phyloP scores from a whole-genome alignment of 2,113 vertebrate genomes.

The Microtus pennsylvanicus region DNA sequence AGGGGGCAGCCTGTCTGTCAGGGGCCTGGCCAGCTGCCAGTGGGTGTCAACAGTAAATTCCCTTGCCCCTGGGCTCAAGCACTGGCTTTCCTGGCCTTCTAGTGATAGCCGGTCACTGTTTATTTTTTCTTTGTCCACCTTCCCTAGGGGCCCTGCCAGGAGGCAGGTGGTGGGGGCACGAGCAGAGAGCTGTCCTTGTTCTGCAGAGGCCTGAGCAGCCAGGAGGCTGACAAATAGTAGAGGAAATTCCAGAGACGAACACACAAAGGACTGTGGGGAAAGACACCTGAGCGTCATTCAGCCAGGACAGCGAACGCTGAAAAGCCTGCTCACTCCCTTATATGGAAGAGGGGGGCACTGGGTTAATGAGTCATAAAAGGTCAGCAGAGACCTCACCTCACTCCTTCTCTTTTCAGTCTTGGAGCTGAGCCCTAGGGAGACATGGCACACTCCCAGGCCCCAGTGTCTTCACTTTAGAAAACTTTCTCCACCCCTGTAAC shows the following conservation, averaged over 20 bases:
- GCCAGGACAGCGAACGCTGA: not conserved
- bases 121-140: not conserved
- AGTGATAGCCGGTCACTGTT: no score
- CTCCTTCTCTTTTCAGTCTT: not conserved
- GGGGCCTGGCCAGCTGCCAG: not conserved
- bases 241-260: not conserved
- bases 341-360: no score
- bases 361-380: not conserved
- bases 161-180: not conserved
- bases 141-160: slow-evolving; percentile 36
- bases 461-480: not conserved
- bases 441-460: not conserved
- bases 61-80: not conserved
- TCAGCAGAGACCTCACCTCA: not conserved
- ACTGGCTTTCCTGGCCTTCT: not conserved
- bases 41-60: not conserved
- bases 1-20: slow-evolving; percentile 1
- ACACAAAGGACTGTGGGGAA: not conserved
- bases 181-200: not conserved
- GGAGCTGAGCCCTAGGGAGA: not conserved
- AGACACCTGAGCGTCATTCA: not conserved
- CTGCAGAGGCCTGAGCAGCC: slow-evolving; percentile 33
- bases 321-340: not conserved
- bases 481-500: not conserved
- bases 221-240: not conserved